phyloP scores from a whole-genome alignment of 2,113 vertebrate genomes.

The Neodon shergylaensis region DNA sequence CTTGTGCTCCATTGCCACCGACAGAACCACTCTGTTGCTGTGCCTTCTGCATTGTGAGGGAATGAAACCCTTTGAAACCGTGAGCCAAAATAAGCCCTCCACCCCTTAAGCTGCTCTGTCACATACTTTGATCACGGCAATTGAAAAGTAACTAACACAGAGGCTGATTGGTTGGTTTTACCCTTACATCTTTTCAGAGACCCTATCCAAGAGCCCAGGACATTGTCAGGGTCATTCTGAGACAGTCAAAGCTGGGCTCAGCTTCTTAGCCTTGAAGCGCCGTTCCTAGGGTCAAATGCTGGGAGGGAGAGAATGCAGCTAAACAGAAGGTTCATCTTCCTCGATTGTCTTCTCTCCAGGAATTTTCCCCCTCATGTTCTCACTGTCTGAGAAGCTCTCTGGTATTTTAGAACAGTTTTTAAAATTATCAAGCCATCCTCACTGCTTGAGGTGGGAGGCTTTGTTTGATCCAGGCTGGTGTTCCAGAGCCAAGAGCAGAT shows the following conservation, averaged over 20 bases:
- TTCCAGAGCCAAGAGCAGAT: constrained; percentile 41
- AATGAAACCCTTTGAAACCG: not conserved
- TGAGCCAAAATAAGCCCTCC: not conserved
- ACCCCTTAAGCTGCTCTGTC: not conserved
- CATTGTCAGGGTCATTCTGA: not conserved
- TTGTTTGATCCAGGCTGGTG: constrained; percentile 60
- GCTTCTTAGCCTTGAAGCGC: not conserved
- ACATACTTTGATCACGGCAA: not conserved
- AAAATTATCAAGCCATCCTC: constrained; percentile 21
- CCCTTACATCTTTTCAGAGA: not conserved
- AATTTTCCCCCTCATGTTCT: not conserved
- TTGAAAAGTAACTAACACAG: not conserved
- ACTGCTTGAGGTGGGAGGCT: constrained; percentile 28
- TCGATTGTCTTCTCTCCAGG: not conserved
- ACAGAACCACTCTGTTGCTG: not conserved
- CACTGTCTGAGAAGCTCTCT: not conserved
- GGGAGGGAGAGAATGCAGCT: not conserved
- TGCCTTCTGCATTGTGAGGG: too few relatives aligned
- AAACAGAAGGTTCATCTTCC: not conserved
- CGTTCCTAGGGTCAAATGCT: not conserved
- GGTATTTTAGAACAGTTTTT: not conserved
- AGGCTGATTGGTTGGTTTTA: not conserved
- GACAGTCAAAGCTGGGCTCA: not conserved
- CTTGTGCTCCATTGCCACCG: not conserved
- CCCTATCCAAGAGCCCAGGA: not conserved